Conservation (phyloP, 1,140 invertebrate genomes). For the Harpegnathos saltator region DNA sequence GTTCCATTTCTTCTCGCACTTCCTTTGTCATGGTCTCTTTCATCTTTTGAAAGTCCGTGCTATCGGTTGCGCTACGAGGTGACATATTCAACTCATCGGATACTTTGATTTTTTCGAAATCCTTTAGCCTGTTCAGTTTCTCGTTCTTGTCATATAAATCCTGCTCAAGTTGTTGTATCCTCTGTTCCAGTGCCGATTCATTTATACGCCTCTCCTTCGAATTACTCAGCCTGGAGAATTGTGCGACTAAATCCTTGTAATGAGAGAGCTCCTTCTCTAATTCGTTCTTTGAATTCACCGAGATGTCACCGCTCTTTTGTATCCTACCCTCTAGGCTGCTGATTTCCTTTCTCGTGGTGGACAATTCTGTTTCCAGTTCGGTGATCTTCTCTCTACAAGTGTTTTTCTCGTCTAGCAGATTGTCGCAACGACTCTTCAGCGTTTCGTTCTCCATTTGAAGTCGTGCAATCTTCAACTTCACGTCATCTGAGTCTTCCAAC, state of each 20-base stretch:
- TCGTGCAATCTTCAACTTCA: slow-evolving; percentile 64
- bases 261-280: slow-evolving; percentile 76
- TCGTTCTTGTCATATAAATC: slow-evolving; percentile 76
- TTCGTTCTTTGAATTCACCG: slow-evolving; percentile 63
- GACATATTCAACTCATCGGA: slow-evolving; percentile 82
- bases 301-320: slow-evolving; percentile 60
- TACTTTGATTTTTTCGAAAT: slow-evolving; percentile 79
- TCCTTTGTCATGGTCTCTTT: slow-evolving; percentile 78
- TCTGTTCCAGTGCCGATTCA: slow-evolving; percentile 72
- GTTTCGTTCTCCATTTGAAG: slow-evolving; percentile 75
- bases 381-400: slow-evolving; percentile 75
- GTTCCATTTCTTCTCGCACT: slow-evolving; percentile 81
- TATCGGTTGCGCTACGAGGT: slow-evolving; percentile 72
- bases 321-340: slow-evolving; percentile 70
- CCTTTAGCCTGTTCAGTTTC: slow-evolving; percentile 75
- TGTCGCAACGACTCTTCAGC: slow-evolving; percentile 76
- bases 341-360: slow-evolving; percentile 72
- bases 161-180: slow-evolving; percentile 78
- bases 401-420: slow-evolving; percentile 73
- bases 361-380: slow-evolving; percentile 77
- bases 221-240: slow-evolving; percentile 69
- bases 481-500: slow-evolving; percentile 67
- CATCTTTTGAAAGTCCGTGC: slow-evolving; percentile 79
- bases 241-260: slow-evolving; percentile 74
- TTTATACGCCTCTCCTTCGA: slow-evolving; percentile 66